A percentile compares a stretch with the other conserved stretches of the same genome.
Conservation (phyloP, 2,113 vertebrate species). For the Nicator chloris region DNA sequence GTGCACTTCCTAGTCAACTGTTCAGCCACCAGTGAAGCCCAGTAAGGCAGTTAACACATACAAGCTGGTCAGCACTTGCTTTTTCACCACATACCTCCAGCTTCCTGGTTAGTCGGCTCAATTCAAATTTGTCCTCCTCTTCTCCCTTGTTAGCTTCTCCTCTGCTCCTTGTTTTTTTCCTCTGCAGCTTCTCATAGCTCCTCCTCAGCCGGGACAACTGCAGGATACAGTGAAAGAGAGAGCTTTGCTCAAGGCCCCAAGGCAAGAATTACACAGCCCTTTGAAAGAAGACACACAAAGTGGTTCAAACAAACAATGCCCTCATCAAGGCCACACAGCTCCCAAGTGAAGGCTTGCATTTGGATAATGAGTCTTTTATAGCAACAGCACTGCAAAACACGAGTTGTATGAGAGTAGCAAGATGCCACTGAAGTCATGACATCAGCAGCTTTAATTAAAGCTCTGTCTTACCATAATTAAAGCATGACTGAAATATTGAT, state of each 20-base stretch:
- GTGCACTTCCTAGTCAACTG: neutral
- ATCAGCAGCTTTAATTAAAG: constrained; percentile 19
- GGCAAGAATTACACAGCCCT: neutral
- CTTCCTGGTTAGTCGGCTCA: constrained; percentile 75
- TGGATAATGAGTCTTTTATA: neutral
- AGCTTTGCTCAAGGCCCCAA: neutral
- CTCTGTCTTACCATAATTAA: neutral
- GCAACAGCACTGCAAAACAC: neutral
- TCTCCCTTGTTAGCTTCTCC: constrained; percentile 68
- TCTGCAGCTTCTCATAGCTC: constrained; percentile 92
- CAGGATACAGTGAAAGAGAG: constrained; percentile 3
- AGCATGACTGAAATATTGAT: neutral
- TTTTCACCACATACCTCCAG: constrained; percentile 75
- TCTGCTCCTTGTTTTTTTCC: constrained; percentile 75
- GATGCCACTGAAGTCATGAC: neutral
- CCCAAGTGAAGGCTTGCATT: neutral
- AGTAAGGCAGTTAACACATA: neutral
- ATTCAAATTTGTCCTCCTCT: constrained; percentile 75
- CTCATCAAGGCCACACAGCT: neutral
- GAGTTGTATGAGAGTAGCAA: neutral
- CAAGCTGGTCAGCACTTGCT: neutral
- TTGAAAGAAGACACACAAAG: neutral
- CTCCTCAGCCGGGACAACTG: constrained; percentile 87
- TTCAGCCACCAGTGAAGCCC: neutral
- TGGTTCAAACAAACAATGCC: neutral